phyloP scores from a whole-genome alignment of 2,888 invertebrate species.

The Molorchus minor region DNA sequence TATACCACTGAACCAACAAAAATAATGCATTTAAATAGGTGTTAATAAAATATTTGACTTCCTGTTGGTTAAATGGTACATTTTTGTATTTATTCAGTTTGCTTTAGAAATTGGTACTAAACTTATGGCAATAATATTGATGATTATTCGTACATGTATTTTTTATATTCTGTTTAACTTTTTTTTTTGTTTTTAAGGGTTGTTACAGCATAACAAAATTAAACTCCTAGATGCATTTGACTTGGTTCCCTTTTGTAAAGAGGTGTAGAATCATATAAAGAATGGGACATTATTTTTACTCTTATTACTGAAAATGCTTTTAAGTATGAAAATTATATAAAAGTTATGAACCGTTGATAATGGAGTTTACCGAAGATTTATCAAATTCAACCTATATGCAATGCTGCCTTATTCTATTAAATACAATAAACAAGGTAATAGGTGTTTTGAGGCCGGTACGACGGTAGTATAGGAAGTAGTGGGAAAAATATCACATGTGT shows the following conservation, averaged over 20 bases:
- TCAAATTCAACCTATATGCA: constrained; percentile 46
- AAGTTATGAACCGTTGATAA: constrained; percentile 42
- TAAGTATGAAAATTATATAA: constrained; percentile 46
- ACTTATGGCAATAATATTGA: no score
- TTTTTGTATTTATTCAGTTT: no score
- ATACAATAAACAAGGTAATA: constrained; percentile 50
- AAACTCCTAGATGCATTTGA: constrained; percentile 42
- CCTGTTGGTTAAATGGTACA: no score
- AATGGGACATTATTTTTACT: constrained; percentile 46
- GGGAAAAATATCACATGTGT: no score
- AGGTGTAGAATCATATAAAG: constrained; percentile 46
- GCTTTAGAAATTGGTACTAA: no score
- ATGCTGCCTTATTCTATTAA: constrained; percentile 46
- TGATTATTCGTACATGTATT: no score
- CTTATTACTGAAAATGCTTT: constrained; percentile 49
- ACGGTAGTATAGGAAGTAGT: neutral
- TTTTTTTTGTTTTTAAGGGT: constrained; percentile 45
- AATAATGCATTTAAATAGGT: no score
- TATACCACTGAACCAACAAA: no score
- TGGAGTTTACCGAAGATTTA: constrained; percentile 47
- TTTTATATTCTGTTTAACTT: constrained; percentile 1
- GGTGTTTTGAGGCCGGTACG: neutral
- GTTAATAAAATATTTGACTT: no score
- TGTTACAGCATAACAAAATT: constrained; percentile 46
- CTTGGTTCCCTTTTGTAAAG: constrained; percentile 35